Percentiles rank a stretch among this genome's conserved stretches.
phyloP scores from a whole-genome alignment of 2,888 invertebrate genomes.

The Papilio protenor region DNA sequence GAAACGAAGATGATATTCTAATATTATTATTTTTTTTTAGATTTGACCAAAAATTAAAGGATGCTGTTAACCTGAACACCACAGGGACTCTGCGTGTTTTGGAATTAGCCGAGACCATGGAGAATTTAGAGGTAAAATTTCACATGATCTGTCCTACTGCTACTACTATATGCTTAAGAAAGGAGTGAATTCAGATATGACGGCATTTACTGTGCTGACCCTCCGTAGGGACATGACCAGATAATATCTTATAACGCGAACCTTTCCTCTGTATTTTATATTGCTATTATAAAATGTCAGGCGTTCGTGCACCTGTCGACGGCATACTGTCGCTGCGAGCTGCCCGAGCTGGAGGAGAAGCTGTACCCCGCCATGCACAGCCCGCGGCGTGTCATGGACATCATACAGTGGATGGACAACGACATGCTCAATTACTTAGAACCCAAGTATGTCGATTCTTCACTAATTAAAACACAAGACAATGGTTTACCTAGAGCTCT shows the following conservation, averaged over 20 bases:
- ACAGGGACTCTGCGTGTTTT: constrained; percentile 91
- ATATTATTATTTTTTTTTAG: constrained; percentile 61
- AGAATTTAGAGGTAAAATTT: constrained; percentile 84
- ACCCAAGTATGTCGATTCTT: constrained; percentile 82
- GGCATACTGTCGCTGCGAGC: constrained; percentile 95
- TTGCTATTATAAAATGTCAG: constrained; percentile 57
- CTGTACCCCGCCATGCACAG: constrained; percentile 88
- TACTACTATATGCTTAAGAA: too few relatives aligned
- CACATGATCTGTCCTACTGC: too few relatives aligned
- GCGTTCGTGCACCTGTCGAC: constrained; percentile 95
- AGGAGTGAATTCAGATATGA: too few relatives aligned
- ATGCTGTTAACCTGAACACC: constrained; percentile 93
- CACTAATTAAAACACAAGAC: neutral
- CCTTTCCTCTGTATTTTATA: neutral
- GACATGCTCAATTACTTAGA: constrained; percentile 86
- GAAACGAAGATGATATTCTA: neutral
- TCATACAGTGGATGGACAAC: constrained; percentile 88
- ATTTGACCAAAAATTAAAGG: constrained; percentile 93
- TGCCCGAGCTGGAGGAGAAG: constrained; percentile 90
- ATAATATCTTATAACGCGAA: too few relatives aligned
- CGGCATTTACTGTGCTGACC: too few relatives aligned
- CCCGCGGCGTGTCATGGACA: constrained; percentile 86
- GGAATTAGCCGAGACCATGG: constrained; percentile 89
- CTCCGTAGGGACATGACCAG: too few relatives aligned
- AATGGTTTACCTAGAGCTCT: too few relatives aligned